Base-by-base conservation (phyloP, 2,113 vertebrate genomes). In the Nesoenas mayeri region DNA sequence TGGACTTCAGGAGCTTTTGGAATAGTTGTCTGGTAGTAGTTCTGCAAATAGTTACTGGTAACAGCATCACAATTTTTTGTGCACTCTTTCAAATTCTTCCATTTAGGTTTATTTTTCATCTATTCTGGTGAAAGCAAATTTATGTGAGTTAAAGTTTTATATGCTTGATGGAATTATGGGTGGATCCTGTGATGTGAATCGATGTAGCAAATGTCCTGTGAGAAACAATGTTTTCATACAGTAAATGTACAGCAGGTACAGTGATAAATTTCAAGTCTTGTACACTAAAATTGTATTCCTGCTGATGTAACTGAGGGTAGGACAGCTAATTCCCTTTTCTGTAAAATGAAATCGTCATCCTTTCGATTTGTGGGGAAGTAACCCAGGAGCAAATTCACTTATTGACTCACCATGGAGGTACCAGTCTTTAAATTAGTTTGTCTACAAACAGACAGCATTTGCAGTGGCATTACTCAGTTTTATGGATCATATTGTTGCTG, bases 1-100 rank as follows among this genome's bases (percentile, higher is more conserved):
- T 79, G 81, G 91, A 79, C 81, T 87, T 82, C 1, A 22, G 61
- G 65, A 88, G 70, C 64, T 82, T 89, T 88, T 93, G 78, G 87
- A 88, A 50, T 75, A 75, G 70, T 75, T 92, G 36, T 51, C 24
- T 60, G 66, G 70, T 85, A 48, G 86, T 20, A 75, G 50, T 51
- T 92, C 40, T 85, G 62, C 82, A 79, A 47, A 69, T 57, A 65
- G 60, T 66, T 66, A 28, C 2, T 57, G 31, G 47, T 88, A 71
- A 38, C 47, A 87, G 6, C 14, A 8, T 32, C 0, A 0, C 31
- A 5, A 12, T 14, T 78, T 64, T 67, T 94, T 42, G 74, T 58
- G 31, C 47, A 10, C 31, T 61, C 60, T 79, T 80, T 44, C 47
- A 38, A 36, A 36, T 84, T 67, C 70, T 75, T 67, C 61, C 26